Percentiles rank a stretch among this genome's conserved stretches.
Conservation (phyloP, 2,888 invertebrate species). For the Rugalucina vietnamica region DNA sequence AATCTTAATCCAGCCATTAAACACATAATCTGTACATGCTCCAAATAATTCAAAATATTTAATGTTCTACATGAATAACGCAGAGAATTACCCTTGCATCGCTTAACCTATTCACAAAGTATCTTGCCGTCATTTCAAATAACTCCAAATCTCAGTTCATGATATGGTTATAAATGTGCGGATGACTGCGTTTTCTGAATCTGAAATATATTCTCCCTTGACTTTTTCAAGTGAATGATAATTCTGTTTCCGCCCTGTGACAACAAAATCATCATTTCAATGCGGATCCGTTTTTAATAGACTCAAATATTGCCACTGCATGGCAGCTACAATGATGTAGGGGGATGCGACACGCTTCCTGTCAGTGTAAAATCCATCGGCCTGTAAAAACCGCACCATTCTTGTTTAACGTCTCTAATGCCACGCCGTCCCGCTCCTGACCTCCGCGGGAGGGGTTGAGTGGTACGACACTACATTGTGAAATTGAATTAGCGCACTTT, state of each 20-base stretch:
- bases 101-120: background rate
- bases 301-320: background rate
- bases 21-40: background rate
- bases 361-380: background rate
- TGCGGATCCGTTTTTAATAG: slow-evolving; percentile 9
- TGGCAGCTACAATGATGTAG: background rate
- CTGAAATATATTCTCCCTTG: slow-evolving; percentile 7
- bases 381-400: background rate
- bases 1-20: background rate
- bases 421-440: background rate
- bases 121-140: slow-evolving; percentile 4
- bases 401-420: background rate
- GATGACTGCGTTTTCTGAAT: background rate
- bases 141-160: background rate
- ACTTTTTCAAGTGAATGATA: slow-evolving; percentile 10
- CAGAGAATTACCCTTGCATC: background rate
- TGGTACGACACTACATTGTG: background rate
- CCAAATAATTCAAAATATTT: slow-evolving; percentile 13
- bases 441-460: slow-evolving; percentile 2
- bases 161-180: background rate
- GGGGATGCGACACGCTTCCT: background rate
- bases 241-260: slow-evolving; percentile 1
- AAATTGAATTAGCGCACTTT: slow-evolving; percentile 8
- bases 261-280: slow-evolving; percentile 3
- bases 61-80: slow-evolving; percentile 2